Evolutionary conservation across 1,140 invertebrate species (phyloP).

Genomic region (Eumeta japonica): DNA sequence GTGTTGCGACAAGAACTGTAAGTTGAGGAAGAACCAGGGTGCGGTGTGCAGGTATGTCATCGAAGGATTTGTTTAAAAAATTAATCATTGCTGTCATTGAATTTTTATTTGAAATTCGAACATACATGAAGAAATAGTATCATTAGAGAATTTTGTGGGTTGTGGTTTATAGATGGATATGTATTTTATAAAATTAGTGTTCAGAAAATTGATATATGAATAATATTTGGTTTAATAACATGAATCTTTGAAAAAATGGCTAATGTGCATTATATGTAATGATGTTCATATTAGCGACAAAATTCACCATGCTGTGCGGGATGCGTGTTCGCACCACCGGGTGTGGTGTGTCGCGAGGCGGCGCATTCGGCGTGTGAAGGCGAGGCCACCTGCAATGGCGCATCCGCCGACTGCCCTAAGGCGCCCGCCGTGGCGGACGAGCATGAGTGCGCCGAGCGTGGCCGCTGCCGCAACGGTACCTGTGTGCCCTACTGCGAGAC

Average conservation of each 20-base stretch:
- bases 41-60: constrained; percentile 80
- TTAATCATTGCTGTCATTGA: too few relatives aligned
- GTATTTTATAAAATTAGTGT: too few relatives aligned
- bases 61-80: too few relatives aligned
- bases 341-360: constrained; percentile 82
- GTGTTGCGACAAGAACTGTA: constrained; percentile 92
- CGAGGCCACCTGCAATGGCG: constrained; percentile 70
- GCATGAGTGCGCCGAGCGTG: constrained; percentile 83
- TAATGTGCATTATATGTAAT: too few relatives aligned
- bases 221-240: too few relatives aligned
- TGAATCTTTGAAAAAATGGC: too few relatives aligned
- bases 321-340: constrained; percentile 79
- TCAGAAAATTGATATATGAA: too few relatives aligned
- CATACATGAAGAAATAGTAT: too few relatives aligned
- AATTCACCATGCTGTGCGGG: constrained; percentile 92
- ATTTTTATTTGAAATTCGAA: too few relatives aligned
- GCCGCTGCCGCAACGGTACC: constrained; percentile 80
- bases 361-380: constrained; percentile 88
- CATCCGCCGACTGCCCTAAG: constrained; percentile 58
- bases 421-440: constrained; percentile 85
- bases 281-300: constrained; percentile 78
- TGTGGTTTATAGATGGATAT: too few relatives aligned
- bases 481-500: constrained; percentile 93
- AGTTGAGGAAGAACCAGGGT: constrained; percentile 73
- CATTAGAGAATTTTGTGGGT: too few relatives aligned